phyloP scores from a whole-genome alignment of 2,888 invertebrate species.

The Alloscopus bannaensis region DNA sequence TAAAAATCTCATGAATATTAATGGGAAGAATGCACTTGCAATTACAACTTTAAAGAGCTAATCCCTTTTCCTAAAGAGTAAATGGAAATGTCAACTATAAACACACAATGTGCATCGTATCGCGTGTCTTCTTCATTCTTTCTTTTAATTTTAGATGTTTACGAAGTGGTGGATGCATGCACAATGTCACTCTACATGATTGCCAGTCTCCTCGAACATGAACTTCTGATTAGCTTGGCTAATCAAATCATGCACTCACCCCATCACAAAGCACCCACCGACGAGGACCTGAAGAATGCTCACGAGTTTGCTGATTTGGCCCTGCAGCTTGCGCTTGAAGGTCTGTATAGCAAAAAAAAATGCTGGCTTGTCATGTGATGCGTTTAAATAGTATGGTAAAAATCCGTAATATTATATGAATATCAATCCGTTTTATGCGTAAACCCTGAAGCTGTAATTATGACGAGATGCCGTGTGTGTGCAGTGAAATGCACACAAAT shows the following conservation, averaged over 20 bases:
- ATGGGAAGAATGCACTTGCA: conserved; percentile 1
- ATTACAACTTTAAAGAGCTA: conserved; percentile 57
- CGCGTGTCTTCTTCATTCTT: too few species aligned
- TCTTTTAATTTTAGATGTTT: conserved; percentile 36
- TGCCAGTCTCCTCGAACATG: conserved; percentile 69
- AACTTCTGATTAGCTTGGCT: conserved; percentile 68
- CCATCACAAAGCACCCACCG: conserved; percentile 62
- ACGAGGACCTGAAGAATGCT: conserved; percentile 66
- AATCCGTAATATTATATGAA: too few species aligned
- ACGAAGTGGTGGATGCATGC: conserved; percentile 66
- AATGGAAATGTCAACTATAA: too few species aligned
- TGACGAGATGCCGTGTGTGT: background rate
- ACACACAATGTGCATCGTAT: too few species aligned
- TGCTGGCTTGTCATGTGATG: background rate
- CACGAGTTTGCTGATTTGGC: conserved; percentile 70
- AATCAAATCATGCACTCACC: conserved; percentile 66
- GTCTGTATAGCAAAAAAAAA: too few species aligned
- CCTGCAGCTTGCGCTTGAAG: conserved; percentile 68
- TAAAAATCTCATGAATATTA: background rate
- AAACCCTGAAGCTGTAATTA: conserved; percentile 2
- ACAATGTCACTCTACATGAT: conserved; percentile 69
- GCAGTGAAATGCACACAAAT: conserved; percentile 7
- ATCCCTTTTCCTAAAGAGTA: conserved; percentile 8
- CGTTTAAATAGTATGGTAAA: conserved; percentile 13
- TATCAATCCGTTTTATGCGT: conserved; percentile 2